phyloP scores from a whole-genome alignment of 1,140 invertebrate species.

The Zophobas atratus region DNA sequence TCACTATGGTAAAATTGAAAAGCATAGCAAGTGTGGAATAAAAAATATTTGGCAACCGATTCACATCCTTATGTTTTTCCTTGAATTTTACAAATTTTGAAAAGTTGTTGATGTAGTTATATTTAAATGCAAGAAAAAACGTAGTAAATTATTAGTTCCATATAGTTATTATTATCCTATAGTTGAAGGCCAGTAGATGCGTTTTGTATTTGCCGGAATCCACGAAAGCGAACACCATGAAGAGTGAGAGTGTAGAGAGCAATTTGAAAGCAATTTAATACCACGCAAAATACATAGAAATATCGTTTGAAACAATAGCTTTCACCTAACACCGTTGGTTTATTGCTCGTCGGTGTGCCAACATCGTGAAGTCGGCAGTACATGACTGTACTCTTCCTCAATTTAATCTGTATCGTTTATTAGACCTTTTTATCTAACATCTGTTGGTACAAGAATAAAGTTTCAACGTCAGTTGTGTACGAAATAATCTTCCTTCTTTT shows the following conservation, averaged over 20 bases:
- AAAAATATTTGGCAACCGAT: too few relatives aligned
- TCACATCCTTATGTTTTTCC: too few relatives aligned
- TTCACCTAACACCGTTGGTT: conserved; percentile 8
- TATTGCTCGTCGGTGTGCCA: background rate
- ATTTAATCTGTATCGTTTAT: background rate
- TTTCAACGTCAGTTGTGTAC: background rate
- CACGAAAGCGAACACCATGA: background rate
- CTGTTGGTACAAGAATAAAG: conserved; percentile 10
- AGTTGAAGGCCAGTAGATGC: too few relatives aligned
- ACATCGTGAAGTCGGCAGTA: too few relatives aligned
- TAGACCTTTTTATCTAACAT: conserved; percentile 10
- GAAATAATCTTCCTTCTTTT: conserved; percentile 10
- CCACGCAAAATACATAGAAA: conserved; percentile 28
- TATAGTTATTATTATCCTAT: too few relatives aligned
- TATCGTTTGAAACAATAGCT: conserved; percentile 17
- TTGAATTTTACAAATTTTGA: too few relatives aligned
- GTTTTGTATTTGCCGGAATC: background rate
- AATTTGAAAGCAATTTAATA: conserved; percentile 30
- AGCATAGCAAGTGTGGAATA: too few relatives aligned
- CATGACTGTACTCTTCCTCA: too few relatives aligned
- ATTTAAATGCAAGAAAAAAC: too few relatives aligned
- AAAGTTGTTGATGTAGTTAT: too few relatives aligned
- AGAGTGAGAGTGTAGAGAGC: conserved; percentile 10
- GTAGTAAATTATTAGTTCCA: too few relatives aligned
- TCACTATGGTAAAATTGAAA: too few relatives aligned